Evolutionary conservation across 2,888 invertebrate species (phyloP).

Genomic region (Scaptomyza cyrtandrae): DNA sequence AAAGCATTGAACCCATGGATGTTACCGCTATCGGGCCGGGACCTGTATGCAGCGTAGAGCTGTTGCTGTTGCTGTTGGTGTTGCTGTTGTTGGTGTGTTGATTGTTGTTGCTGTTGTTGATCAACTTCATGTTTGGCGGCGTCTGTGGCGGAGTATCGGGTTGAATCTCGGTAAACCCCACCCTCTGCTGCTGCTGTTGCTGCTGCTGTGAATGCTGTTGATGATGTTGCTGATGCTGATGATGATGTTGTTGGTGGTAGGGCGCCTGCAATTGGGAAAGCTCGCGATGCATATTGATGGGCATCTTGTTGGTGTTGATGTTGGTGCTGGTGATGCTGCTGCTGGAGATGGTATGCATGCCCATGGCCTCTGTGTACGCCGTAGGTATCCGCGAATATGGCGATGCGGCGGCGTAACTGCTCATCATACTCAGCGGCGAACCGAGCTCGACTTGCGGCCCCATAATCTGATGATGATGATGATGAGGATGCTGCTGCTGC

Average conservation of each 20-base stretch:
- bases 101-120: slow-evolving; percentile 59
- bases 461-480: slow-evolving; percentile 53
- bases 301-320: slow-evolving; percentile 53
- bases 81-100: slow-evolving; percentile 46
- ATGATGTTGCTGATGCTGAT: background rate
- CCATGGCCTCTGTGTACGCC: slow-evolving; percentile 76
- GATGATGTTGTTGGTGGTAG: slow-evolving; percentile 30
- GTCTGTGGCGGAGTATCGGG: slow-evolving; percentile 95
- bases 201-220: slow-evolving; percentile 55
- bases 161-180: slow-evolving; percentile 93
- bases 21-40: slow-evolving; percentile 76
- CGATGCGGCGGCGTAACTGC: slow-evolving; percentile 85
- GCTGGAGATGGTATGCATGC: slow-evolving; percentile 59
- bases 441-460: slow-evolving; percentile 83
- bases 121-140: slow-evolving; percentile 95
- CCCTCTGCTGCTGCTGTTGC: slow-evolving; percentile 79
- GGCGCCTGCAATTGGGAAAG: slow-evolving; percentile 52
- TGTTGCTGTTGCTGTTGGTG: slow-evolving; percentile 57
- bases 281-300: slow-evolving; percentile 78
- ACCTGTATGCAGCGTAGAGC: slow-evolving; percentile 86
- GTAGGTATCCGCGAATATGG: slow-evolving; percentile 86
- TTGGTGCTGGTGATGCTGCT: background rate
- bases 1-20: slow-evolving; percentile 85
- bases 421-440: slow-evolving; percentile 84
- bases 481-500: slow-evolving; percentile 44